Evolutionary conservation across 2,888 invertebrate species (phyloP).

Genomic region (Ypsolopha scabrella): DNA sequence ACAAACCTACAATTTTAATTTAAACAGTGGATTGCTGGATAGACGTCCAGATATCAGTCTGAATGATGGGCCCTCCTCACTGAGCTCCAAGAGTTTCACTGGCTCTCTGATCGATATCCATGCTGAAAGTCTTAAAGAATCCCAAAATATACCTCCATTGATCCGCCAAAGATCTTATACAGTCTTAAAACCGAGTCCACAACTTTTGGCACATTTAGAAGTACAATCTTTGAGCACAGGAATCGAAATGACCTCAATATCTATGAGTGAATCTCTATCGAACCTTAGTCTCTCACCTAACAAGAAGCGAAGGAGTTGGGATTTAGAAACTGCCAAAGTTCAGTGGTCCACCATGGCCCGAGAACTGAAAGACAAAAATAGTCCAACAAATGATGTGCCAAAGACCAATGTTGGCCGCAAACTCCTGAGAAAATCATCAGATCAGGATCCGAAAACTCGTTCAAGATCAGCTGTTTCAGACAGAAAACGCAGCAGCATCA

Average conservation of each 20-base stretch:
- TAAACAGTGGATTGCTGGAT: slow-evolving; percentile 19
- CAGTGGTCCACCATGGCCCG: slow-evolving; percentile 65
- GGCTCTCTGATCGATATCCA: slow-evolving; percentile 60
- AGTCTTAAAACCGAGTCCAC: slow-evolving; percentile 81
- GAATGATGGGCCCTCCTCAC: slow-evolving; percentile 35
- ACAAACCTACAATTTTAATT: slow-evolving; percentile 11
- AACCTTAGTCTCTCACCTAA: slow-evolving; percentile 29
- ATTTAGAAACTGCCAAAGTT: slow-evolving; percentile 54
- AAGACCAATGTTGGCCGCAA: background rate
- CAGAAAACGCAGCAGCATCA: background rate
- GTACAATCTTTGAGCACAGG: slow-evolving; percentile 57
- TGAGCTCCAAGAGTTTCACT: slow-evolving; percentile 49
- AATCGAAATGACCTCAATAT: slow-evolving; percentile 55
- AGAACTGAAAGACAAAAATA: slow-evolving; percentile 35
- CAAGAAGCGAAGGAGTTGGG: slow-evolving; percentile 60
- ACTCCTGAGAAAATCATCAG: background rate
- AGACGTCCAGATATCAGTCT: slow-evolving; percentile 18
- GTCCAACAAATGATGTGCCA: background rate
- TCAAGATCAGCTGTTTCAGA: slow-evolving; percentile 25
- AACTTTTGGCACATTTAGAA: slow-evolving; percentile 74
- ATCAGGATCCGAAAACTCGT: slow-evolving; percentile 15
- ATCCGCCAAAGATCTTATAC: slow-evolving; percentile 84
- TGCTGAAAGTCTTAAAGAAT: slow-evolving; percentile 33
- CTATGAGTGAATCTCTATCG: slow-evolving; percentile 61
- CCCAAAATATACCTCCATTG: slow-evolving; percentile 40